These are phyloP conservation scores for Chrysodeixis includens DNA, from an alignment of 2,888 invertebrate genomes.

Conservation along the genomic window DNA sequence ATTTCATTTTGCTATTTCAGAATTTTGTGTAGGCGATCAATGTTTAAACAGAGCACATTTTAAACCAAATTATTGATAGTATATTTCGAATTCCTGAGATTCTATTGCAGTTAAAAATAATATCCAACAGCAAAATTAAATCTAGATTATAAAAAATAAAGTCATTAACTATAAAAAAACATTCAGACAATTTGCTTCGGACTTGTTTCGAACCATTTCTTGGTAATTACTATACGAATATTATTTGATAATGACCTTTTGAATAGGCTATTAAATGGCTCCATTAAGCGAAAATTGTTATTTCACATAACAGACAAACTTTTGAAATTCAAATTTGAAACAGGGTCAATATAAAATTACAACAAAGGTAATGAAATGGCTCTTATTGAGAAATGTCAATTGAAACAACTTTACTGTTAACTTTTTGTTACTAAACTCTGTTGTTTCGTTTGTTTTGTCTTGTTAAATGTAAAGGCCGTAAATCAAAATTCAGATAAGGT, in stretches of 20 bases:
- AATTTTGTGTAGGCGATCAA: too few relatives aligned
- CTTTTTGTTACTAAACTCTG: constrained; percentile 65
- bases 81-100: too few relatives aligned
- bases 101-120: too few relatives aligned
- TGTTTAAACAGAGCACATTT: too few relatives aligned
- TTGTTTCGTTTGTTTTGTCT: constrained; percentile 64
- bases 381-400: constrained; percentile 58
- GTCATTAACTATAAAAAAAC: neutral
- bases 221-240: neutral
- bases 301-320: constrained; percentile 25
- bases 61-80: too few relatives aligned
- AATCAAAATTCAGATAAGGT: constrained; percentile 64
- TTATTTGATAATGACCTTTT: neutral
- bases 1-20: too few relatives aligned
- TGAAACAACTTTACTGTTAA: constrained; percentile 55
- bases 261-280: neutral
- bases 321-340: constrained; percentile 26
- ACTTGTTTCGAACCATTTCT: neutral
- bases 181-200: neutral
- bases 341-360: constrained; percentile 42
- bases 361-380: constrained; percentile 54
- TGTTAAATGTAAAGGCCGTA: constrained; percentile 66
- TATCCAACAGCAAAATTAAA: too few relatives aligned
- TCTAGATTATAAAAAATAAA: too few relatives aligned
- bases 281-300: constrained; percentile 15